Conservation (phyloP, 2,888 invertebrate species). For the Diloba caeruleocephala region DNA sequence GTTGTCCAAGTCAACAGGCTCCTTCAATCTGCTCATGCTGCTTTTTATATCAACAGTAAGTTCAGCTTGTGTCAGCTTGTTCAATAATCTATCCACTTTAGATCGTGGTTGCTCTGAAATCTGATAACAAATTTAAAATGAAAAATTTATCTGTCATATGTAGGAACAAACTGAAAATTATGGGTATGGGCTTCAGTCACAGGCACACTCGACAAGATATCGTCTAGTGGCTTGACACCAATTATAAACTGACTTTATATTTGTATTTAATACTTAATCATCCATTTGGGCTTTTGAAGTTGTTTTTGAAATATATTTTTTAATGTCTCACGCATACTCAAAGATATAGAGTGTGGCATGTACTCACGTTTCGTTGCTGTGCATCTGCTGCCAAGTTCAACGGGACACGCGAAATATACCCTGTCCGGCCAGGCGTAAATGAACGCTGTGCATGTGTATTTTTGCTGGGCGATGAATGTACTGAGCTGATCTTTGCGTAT, state of each 20-base stretch:
- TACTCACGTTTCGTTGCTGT: too few relatives aligned
- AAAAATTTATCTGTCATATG: background rate
- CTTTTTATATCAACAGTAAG: conserved; percentile 73
- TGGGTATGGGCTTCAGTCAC: too few relatives aligned
- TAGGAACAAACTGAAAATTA: too few relatives aligned
- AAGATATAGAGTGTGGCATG: too few relatives aligned
- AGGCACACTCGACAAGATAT: too few relatives aligned
- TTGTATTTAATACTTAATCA: too few relatives aligned
- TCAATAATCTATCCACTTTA: conserved; percentile 70
- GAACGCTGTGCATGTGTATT: conserved; percentile 2
- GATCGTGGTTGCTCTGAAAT: conserved; percentile 39
- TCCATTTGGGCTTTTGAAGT: too few relatives aligned
- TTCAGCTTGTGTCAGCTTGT: conserved; percentile 71
- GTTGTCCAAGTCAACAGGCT: conserved; percentile 71
- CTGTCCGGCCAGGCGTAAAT: conserved; percentile 7
- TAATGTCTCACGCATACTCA: too few relatives aligned
- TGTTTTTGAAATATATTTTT: too few relatives aligned
- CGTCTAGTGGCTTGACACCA: too few relatives aligned
- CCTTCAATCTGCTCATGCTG: conserved; percentile 65
- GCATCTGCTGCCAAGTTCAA: conserved; percentile 33
- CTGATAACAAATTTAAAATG: conserved; percentile 21
- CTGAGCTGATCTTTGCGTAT: conserved; percentile 4
- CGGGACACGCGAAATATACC: conserved; percentile 33
- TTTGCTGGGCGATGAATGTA: conserved; percentile 6
- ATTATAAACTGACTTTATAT: too few relatives aligned